These are phyloP conservation scores for Gallirallus australis DNA, from an alignment of 2,797 vertebrate genomes.

Conservation along the genomic window DNA sequence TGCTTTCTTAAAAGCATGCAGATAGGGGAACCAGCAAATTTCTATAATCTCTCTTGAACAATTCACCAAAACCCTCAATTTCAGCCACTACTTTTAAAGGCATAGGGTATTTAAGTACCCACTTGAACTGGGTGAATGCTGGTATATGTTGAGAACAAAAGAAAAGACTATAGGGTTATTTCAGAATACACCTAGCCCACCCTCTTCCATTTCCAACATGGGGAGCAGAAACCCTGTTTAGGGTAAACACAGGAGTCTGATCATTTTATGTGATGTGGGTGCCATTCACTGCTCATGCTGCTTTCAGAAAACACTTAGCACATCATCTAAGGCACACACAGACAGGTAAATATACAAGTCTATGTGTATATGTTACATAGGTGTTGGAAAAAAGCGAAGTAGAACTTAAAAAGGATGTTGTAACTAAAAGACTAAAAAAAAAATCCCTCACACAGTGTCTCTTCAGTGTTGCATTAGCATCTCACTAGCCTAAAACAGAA, in stretches of 20 bases:
- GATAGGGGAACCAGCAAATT: neutral
- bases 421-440: neutral
- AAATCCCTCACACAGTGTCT: neutral
- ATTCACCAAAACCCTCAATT: neutral
- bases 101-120: neutral
- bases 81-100: neutral
- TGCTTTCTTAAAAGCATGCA: slow-evolving; percentile 1
- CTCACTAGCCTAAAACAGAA: neutral
- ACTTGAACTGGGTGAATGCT: neutral
- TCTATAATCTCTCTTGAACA: neutral
- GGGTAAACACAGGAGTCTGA: neutral
- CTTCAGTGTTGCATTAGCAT: neutral
- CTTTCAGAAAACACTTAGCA: neutral
- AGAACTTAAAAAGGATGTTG: neutral
- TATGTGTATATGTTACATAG: neutral
- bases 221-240: neutral
- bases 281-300: neutral
- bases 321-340: neutral
- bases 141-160: neutral
- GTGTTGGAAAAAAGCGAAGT: neutral
- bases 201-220: neutral
- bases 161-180: neutral
- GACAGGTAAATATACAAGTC: neutral
- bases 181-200: neutral
- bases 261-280: neutral